Conservation (phyloP, 2,888 invertebrate genomes). For the Chirona hameri region DNA sequence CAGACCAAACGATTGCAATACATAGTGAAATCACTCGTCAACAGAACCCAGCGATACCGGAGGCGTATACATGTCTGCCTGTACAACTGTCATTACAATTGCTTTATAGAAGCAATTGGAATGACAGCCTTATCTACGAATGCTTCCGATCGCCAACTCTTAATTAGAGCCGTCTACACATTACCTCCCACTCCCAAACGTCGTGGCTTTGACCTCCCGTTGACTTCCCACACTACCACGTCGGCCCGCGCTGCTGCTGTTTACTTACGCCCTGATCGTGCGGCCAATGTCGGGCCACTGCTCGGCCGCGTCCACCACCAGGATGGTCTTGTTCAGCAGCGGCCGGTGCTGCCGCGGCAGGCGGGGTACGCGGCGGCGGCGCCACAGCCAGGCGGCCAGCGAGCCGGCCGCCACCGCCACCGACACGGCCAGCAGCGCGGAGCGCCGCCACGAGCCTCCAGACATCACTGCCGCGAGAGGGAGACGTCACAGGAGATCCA, state of each 20-base stretch:
- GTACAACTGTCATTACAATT: background rate
- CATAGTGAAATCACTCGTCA: background rate
- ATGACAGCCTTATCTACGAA: too few relatives aligned
- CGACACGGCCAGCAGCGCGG: background rate
- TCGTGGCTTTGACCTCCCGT: too few relatives aligned
- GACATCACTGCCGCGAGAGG: too few relatives aligned
- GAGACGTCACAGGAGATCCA: too few relatives aligned
- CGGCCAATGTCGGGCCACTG: background rate
- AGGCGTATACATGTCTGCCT: background rate
- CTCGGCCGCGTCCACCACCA: background rate
- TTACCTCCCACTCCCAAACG: too few relatives aligned
- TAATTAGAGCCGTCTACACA: too few relatives aligned
- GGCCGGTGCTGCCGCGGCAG: background rate
- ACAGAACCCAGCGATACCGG: too few relatives aligned
- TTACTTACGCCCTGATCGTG: background rate
- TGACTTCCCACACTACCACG: too few relatives aligned
- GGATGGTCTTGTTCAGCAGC: background rate
- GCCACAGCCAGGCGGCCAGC: background rate
- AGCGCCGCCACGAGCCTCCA: background rate
- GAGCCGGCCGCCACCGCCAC: background rate
- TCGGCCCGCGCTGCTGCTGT: too few relatives aligned
- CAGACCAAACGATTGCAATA: too few relatives aligned
- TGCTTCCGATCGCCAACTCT: too few relatives aligned
- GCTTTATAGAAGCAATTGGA: background rate
- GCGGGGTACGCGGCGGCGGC: background rate